Evolutionary conservation across 2,888 invertebrate genomes (phyloP).

Genomic region (Sphinx pinastri): DNA sequence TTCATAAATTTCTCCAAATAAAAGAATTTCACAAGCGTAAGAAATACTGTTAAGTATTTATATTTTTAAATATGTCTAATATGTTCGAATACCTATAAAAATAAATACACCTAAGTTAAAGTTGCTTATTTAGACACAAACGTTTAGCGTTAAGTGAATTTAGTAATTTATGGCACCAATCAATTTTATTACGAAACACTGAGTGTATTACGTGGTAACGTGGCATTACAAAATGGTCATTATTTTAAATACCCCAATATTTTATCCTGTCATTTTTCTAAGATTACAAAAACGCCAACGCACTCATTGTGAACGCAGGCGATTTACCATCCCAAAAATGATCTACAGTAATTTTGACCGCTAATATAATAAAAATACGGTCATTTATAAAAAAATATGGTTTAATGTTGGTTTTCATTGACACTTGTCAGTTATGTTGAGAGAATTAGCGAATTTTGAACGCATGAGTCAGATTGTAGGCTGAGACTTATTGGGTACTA

Average conservation of each 20-base stretch:
- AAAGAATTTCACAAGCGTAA: background rate
- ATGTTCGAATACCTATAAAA: background rate
- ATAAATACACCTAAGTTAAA: background rate
- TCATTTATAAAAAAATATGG: background rate
- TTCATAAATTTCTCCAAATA: background rate
- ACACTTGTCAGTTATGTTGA: conserved; percentile 44
- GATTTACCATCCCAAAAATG: background rate
- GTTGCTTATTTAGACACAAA: background rate
- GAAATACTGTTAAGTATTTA: too few species aligned
- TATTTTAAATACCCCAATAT: conserved; percentile 43
- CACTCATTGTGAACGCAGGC: conserved; percentile 52
- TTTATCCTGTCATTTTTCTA: conserved; percentile 63
- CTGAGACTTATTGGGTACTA: conserved; percentile 46
- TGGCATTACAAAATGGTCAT: conserved; percentile 39
- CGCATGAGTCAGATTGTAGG: conserved; percentile 60
- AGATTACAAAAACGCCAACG: conserved; percentile 68
- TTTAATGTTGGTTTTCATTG: conserved; percentile 9
- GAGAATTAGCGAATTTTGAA: conserved; percentile 55
- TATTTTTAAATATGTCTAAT: too few species aligned
- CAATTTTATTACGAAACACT: conserved; percentile 27
- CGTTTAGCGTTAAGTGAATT: conserved; percentile 8
- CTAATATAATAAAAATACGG: fast-evolving
- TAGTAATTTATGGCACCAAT: conserved; percentile 25
- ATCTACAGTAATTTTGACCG: conserved; percentile 21
- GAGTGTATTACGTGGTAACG: conserved; percentile 32